Conservation (phyloP, 2,797 vertebrate species). For the Gadopsis bispinosus region DNA sequence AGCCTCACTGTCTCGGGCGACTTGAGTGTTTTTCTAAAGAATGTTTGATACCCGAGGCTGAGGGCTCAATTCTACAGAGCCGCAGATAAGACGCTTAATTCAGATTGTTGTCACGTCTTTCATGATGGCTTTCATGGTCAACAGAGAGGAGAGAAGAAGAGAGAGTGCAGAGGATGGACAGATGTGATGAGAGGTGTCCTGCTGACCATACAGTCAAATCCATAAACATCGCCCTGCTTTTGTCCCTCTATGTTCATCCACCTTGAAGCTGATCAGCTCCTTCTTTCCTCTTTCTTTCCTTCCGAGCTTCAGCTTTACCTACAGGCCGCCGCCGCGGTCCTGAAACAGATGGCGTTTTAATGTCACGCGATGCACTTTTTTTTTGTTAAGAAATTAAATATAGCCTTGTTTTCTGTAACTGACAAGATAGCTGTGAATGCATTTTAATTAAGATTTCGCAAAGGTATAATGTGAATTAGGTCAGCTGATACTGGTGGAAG, state of each 20-base stretch:
- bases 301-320: background rate
- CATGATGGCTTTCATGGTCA: slow-evolving; percentile 32
- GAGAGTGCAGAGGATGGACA: slow-evolving; percentile 9
- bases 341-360: slow-evolving; percentile 18
- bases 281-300: background rate
- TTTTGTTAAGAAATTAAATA: slow-evolving; percentile 11
- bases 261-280: slow-evolving; percentile 4
- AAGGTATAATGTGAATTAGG: background rate
- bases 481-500: background rate
- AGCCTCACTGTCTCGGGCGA: slow-evolving; percentile 28
- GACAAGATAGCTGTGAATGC: background rate
- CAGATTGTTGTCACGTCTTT: slow-evolving; percentile 39
- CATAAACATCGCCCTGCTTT: slow-evolving; percentile 35
- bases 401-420: slow-evolving; percentile 3
- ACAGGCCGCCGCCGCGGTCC: background rate
- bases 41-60: slow-evolving; percentile 53
- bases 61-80: slow-evolving; percentile 34
- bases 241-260: slow-evolving; percentile 16
- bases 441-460: background rate
- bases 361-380: background rate
- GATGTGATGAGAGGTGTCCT: slow-evolving; percentile 33
- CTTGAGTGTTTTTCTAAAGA: slow-evolving; percentile 47
- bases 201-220: slow-evolving; percentile 31
- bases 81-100: slow-evolving; percentile 48
- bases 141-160: slow-evolving; percentile 12